These are phyloP conservation scores for Sebastes minor DNA, from an alignment of 2,797 vertebrate species.

Conservation along the genomic window DNA sequence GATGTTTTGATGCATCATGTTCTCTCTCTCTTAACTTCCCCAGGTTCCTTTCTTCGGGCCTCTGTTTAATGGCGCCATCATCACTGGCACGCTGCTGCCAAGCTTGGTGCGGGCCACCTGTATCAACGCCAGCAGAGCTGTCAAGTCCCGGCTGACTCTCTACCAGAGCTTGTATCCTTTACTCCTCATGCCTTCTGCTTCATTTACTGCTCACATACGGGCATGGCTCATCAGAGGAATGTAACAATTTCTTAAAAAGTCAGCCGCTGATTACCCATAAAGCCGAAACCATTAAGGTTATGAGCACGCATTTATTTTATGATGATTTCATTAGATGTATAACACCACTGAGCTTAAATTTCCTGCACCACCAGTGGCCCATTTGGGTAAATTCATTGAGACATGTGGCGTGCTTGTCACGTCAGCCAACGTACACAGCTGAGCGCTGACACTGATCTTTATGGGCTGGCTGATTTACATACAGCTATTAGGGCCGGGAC, in stretches of 20 bases:
- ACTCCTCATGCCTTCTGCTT: slow-evolving; percentile 38
- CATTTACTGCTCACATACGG: slow-evolving; percentile 8
- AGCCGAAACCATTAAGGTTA: slow-evolving; percentile 8
- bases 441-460: slow-evolving; percentile 79
- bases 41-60: slow-evolving; percentile 98
- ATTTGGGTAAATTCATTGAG: slow-evolving; percentile 60
- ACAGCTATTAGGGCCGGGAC: slow-evolving; percentile 66
- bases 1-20: neutral
- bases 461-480: slow-evolving; percentile 78
- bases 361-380: slow-evolving; percentile 39
- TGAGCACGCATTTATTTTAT: slow-evolving; percentile 8
- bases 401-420: slow-evolving; percentile 67
- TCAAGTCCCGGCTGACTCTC: slow-evolving; percentile 96
- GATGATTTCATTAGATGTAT: slow-evolving; percentile 24
- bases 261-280: neutral
- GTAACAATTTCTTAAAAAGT: neutral
- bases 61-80: slow-evolving; percentile 94
- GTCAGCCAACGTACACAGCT: slow-evolving; percentile 69
- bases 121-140: slow-evolving; percentile 98
- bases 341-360: slow-evolving; percentile 33
- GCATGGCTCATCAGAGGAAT: neutral
- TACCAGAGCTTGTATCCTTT: slow-evolving; percentile 99
- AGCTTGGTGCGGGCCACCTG: slow-evolving; percentile 95
- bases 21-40: slow-evolving; percentile 16
- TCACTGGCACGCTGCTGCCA: slow-evolving; percentile 92